These are phyloP conservation scores for Ochlodes sylvanus DNA, from an alignment of 2,888 invertebrate species.

Conservation along the genomic window DNA sequence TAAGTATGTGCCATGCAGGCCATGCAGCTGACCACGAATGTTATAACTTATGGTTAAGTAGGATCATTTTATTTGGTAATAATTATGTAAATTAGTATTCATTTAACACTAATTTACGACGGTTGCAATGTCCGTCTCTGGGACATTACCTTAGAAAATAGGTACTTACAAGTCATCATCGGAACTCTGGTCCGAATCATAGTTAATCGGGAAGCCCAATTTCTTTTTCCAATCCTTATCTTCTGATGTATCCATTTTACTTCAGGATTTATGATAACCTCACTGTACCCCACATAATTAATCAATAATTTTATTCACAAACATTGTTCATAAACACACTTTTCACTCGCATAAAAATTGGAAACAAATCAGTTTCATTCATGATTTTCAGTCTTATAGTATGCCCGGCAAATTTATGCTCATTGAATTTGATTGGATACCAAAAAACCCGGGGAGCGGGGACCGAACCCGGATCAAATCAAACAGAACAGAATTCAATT, in stretches of 20 bases:
- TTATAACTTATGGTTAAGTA: too few species aligned
- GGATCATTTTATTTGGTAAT: neutral
- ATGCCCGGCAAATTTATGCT: neutral
- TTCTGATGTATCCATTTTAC: conserved; percentile 65
- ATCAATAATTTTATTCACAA: neutral
- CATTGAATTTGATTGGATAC: too few species aligned
- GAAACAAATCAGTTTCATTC: neutral
- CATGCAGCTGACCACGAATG: too few species aligned
- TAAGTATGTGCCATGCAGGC: too few species aligned
- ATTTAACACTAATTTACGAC: neutral
- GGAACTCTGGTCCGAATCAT: conserved; percentile 75
- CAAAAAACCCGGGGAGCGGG: too few species aligned
- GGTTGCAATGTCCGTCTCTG: neutral
- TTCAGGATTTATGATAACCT: conserved; percentile 21
- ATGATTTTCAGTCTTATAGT: neutral
- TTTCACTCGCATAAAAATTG: neutral
- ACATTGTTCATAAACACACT: neutral
- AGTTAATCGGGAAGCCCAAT: conserved; percentile 80
- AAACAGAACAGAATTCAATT: too few species aligned
- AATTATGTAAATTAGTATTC: neutral
- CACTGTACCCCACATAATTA: conserved; percentile 16
- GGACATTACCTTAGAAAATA: neutral
- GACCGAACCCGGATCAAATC: too few species aligned
- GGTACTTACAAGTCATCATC: conserved; percentile 80
- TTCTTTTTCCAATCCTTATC: conserved; percentile 80